phyloP scores from a whole-genome alignment of 2,113 vertebrate genomes.

The Addax nasomaculatus region DNA sequence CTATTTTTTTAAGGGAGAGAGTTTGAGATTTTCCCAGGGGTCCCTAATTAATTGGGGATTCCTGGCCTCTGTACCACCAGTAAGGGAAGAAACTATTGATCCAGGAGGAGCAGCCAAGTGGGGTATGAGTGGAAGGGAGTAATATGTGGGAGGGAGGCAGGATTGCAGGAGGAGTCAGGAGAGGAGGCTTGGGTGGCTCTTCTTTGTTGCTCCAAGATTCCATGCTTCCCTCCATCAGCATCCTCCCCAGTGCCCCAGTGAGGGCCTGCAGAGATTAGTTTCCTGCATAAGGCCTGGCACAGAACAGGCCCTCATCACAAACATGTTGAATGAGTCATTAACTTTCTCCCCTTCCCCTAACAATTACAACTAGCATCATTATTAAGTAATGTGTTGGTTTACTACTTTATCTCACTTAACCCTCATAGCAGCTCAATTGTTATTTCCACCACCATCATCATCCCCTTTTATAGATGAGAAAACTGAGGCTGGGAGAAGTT shows the following conservation, averaged over 20 bases:
- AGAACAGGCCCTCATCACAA: not conserved
- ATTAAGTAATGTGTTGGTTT: not conserved
- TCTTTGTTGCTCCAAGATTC: too few species aligned
- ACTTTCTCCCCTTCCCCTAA: not conserved
- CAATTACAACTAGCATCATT: not conserved
- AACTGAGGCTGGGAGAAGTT: not conserved
- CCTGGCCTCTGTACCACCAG: not conserved
- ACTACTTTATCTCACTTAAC: not conserved
- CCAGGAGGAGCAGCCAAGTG: not conserved
- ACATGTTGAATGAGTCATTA: not conserved
- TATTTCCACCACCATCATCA: not conserved
- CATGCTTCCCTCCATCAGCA: not conserved
- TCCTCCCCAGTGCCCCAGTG: not conserved
- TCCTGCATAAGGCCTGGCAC: not conserved
- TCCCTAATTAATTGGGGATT: not conserved
- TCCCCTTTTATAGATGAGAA: not conserved
- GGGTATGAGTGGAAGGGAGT: not conserved
- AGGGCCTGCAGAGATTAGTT: not conserved
- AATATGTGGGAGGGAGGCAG: accelerated
- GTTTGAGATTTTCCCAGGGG: not conserved
- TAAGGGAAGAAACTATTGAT: not conserved
- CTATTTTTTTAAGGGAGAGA: not conserved
- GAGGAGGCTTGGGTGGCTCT: not conserved
- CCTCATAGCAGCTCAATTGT: not conserved
- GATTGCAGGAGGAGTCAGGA: accelerated